Conservation (phyloP, 2,797 vertebrate genomes). For the Notoglanidium macrostoma region DNA sequence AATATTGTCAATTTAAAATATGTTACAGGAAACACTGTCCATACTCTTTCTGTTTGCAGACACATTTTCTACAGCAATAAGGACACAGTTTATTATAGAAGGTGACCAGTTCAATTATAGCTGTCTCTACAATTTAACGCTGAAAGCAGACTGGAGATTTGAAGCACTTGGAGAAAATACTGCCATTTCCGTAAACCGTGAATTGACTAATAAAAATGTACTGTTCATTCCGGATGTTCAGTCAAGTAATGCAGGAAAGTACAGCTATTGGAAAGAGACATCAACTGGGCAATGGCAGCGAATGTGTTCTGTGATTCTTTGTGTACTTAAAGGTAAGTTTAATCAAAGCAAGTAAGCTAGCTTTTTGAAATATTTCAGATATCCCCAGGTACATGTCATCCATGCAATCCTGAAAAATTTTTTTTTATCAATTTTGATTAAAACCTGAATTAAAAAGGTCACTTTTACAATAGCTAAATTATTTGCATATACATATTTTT, state of each 20-base stretch:
- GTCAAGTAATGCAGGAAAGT: conserved; percentile 26
- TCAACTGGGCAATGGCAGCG: not conserved
- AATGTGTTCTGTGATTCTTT: conserved; percentile 35
- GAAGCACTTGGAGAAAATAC: not conserved
- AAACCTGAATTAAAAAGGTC: not conserved
- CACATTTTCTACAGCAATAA: not conserved
- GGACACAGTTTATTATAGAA: not conserved
- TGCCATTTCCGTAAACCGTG: not conserved
- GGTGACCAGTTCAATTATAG: conserved; percentile 19
- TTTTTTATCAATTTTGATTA: too few species aligned
- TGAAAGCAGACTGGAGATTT: conserved; percentile 31
- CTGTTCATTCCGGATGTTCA: conserved; percentile 38
- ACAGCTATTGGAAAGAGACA: conserved; percentile 45
- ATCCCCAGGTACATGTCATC: not conserved
- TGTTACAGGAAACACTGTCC: not conserved
- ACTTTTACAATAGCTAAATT: not conserved
- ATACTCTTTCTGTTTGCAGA: conserved; percentile 12
- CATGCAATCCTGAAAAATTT: not conserved
- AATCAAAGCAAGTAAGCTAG: not conserved
- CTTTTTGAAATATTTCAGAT: not conserved
- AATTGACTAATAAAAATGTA: conserved; percentile 6
- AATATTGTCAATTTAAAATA: not conserved
- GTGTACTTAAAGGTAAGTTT: conserved; percentile 48
- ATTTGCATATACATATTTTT: not conserved
- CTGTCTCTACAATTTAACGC: conserved; percentile 4